Base-by-base conservation (phyloP, 2,888 invertebrate species). In the Lasiommata megera region DNA sequence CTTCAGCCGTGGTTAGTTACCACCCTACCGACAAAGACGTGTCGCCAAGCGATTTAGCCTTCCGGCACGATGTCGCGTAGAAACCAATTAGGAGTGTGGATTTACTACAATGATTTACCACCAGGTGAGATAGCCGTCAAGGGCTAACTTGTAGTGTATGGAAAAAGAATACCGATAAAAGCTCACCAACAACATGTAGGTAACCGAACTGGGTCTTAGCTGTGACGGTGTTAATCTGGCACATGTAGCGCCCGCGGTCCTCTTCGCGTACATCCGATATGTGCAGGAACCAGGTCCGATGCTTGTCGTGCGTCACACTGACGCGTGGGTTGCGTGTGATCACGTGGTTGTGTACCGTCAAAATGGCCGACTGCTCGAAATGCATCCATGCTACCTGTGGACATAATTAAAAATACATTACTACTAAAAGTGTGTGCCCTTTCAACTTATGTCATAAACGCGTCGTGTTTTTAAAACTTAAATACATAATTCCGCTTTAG, bases 361-460 rank as follows among this genome's bases (percentile, higher is more conserved):
- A 87, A 76, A 98, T 97, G 48, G 97, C 97, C 53, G 97, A 97
- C 85, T 97, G 97, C 83, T 97, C 97, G 83, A 96, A 97, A 84
- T 97, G 96, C 95, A 98, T 97, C 98, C 97, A 98, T 72, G 97
- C 98, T 65, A 98, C 97, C 98, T 98, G 91, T 31, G 90, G 86
- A 31, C 28, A 1, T 14, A 46, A 29, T 12, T 23, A 28, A 44
- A n/a, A 29, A 8, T 16, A 38, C 1, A 38, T 16, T 8, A 9
- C n/a, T n/a, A n/a, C n/a, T n/a, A n/a, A n/a, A n/a, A n/a, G n/a
- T n/a, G n/a, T n/a, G n/a, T n/a, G n/a, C n/a, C n/a, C n/a, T n/a
- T n/a, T n/a, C n/a, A n/a, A n/a, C n/a, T n/a, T n/a, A n/a, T n/a
- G n/a, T n/a, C n/a, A n/a, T n/a, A n/a, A n/a, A n/a, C n/a, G n/a